These are phyloP conservation scores for Saccopteryx leptura DNA, from an alignment of 2,113 vertebrate genomes.

Conservation along the genomic window DNA sequence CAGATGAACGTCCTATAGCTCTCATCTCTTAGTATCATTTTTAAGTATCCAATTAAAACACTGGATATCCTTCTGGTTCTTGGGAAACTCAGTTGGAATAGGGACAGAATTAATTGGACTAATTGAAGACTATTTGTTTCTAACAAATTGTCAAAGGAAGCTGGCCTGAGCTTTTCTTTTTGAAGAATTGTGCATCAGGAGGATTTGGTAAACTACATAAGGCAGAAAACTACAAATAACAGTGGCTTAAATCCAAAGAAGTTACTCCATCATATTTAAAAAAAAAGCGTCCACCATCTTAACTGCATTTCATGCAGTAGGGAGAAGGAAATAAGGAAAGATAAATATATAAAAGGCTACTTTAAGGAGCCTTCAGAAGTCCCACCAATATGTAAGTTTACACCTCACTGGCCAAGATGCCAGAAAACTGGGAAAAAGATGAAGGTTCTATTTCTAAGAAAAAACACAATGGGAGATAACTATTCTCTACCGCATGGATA, in stretches of 20 bases:
- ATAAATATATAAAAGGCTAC: not conserved
- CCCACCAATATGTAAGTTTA: not conserved
- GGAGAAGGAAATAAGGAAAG: conserved; percentile 12
- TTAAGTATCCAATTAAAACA: conserved; percentile 38
- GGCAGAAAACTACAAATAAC: not conserved
- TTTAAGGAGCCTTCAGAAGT: not conserved
- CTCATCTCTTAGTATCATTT: not conserved
- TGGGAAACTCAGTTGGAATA: not conserved
- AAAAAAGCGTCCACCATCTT: not conserved
- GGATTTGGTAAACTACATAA: not conserved
- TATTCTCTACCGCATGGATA: not conserved
- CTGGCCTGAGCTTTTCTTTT: conserved; percentile 3
- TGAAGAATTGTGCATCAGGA: not conserved
- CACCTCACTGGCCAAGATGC: not conserved
- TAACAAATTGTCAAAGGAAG: conserved; percentile 18
- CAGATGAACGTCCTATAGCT: not conserved
- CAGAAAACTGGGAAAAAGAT: not conserved
- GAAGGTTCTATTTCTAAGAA: not conserved
- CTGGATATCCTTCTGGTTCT: not conserved
- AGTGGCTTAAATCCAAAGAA: not conserved
- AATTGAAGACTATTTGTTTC: not conserved
- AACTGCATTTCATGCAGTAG: not conserved
- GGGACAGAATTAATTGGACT: not conserved
- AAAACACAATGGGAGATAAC: not conserved
- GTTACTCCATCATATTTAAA: not conserved